Evolutionary conservation across 2,113 vertebrate species (phyloP), one percentile per base, ranked within the genome.

Genomic region (Tauraco erythrolophus): DNA sequence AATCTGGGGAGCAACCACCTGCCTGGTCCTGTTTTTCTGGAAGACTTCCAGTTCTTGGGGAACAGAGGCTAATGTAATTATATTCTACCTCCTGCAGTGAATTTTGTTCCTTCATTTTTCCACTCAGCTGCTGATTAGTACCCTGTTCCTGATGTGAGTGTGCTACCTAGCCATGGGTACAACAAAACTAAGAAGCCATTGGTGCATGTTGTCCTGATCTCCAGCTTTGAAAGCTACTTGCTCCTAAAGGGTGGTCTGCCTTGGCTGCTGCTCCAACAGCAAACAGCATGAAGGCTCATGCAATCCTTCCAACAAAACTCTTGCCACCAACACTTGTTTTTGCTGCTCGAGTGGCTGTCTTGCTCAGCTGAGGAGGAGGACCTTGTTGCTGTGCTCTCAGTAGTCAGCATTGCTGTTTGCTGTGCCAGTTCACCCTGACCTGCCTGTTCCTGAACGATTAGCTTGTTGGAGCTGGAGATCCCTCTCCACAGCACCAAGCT

Each of bases 71-170:
- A 23, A 39, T 35, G 53, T 30, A 35, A 28, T 75, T 61, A 19
- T 7, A 46, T 61, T 56, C 31, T 35, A 35, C 24, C 31, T 69
- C 21, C 76, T 86, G 45, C 18, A 27, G 41, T 33, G 35, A 46
- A n/a, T 65, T 27, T 48, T 74, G 28, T 83, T 48, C 21, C 25
- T 74, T 65, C 28, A 16, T 51, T 76, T 88, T 80, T 61, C 33
- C 33, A 61, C 41, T 6, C 14, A 88, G 19, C n/a, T 75, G n/a
- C 23, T 79, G 66, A 37, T 57, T 18, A 71, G 46, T 41, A 51
- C 7, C 37, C 53, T 77, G 41, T 19, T 68, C 33, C 56, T 70
- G 39, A 48, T 48, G n/a, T 1, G 1, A 68, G 9, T 1, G 0
- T 68, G 33, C 62, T 53, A 69, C 24, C 21, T 30, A 70, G 19